These are phyloP conservation scores for Hybognathus amarus DNA, from an alignment of 2,797 vertebrate species.

Conservation along the genomic window DNA sequence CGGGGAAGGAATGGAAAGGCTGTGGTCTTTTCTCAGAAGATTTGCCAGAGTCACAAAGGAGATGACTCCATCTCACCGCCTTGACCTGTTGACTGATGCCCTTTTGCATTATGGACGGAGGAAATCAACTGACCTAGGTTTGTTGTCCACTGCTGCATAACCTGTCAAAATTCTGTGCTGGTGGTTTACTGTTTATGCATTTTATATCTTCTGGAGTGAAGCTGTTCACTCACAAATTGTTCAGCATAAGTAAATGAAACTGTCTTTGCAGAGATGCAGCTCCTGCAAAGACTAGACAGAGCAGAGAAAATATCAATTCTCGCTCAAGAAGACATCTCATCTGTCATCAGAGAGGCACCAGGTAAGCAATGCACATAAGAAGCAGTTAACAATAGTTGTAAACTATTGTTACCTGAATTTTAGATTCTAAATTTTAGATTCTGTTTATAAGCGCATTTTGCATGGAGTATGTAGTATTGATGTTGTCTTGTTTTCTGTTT, in stretches of 20 bases:
- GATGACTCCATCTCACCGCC: conserved; percentile 32
- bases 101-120: conserved; percentile 27
- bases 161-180: not conserved
- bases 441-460: not conserved
- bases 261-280: conserved; percentile 11
- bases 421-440: not conserved
- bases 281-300: conserved; percentile 17
- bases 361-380: not conserved
- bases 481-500: not conserved
- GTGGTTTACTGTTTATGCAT: not conserved
- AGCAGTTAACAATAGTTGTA: not conserved
- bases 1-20: too few relatives aligned
- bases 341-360: conserved; percentile 17
- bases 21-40: too few relatives aligned
- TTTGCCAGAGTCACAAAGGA: not conserved
- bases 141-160: not conserved
- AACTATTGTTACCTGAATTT: not conserved
- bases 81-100: conserved; percentile 30
- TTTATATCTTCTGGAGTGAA: not conserved
- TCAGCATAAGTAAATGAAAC: not conserved
- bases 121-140: conserved; percentile 29
- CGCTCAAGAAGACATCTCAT: conserved; percentile 1
- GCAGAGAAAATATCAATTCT: not conserved
- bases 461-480: not conserved
- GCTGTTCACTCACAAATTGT: not conserved